Evolutionary conservation across 2,888 invertebrate genomes (phyloP).

Genomic region (Volucella inflata): DNA sequence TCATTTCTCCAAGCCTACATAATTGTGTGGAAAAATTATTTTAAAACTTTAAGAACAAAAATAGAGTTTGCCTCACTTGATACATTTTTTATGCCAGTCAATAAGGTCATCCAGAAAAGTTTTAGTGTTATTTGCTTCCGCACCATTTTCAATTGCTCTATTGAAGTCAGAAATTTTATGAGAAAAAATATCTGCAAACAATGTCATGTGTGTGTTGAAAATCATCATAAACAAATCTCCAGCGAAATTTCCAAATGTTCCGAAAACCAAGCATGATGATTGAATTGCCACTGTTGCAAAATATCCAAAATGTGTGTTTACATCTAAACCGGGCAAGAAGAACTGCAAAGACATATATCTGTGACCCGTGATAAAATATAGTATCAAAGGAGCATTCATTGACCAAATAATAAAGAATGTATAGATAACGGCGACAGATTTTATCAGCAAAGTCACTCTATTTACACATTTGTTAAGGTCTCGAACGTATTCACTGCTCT

Average conservation of each 20-base stretch:
- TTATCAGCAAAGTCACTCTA: not conserved
- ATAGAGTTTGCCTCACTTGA: not conserved
- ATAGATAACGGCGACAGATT: not conserved
- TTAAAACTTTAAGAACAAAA: not conserved
- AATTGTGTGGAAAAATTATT: not conserved
- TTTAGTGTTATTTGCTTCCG: not conserved
- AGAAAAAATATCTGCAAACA: conserved; percentile 76
- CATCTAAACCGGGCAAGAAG: conserved; percentile 76
- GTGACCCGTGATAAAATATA: conserved; percentile 34
- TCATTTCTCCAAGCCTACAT: conserved; percentile 12
- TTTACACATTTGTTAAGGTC: conserved; percentile 13
- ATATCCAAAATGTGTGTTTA: conserved; percentile 71
- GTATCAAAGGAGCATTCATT: conserved; percentile 49
- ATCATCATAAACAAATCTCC: conserved; percentile 77
- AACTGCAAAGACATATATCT: conserved; percentile 76
- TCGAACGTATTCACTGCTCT: not conserved
- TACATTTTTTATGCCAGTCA: conserved; percentile 76
- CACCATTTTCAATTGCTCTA: too few species aligned
- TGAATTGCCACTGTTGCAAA: conserved; percentile 72
- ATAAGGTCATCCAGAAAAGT: conserved; percentile 68
- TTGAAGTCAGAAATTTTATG: too few species aligned
- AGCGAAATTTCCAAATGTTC: conserved; percentile 76
- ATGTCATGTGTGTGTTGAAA: conserved; percentile 67
- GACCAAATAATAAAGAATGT: conserved; percentile 14
- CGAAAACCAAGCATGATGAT: conserved; percentile 55